phyloP scores from a whole-genome alignment of 2,113 vertebrate genomes.

The Ciconia stormi region DNA sequence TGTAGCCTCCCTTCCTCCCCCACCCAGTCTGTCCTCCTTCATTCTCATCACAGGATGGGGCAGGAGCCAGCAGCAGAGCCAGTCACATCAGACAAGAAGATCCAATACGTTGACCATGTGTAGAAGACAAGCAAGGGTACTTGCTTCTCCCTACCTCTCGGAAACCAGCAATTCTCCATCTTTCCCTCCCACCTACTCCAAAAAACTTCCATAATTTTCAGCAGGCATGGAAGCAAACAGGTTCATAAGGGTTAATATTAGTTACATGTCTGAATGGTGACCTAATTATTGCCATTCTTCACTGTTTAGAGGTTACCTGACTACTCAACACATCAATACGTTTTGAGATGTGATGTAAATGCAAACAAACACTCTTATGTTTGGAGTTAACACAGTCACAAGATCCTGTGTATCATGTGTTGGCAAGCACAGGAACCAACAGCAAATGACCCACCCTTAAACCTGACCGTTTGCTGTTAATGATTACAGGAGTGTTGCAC shows the following conservation, averaged over 20 bases:
- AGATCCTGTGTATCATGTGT: constrained; percentile 27
- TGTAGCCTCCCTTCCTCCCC: not conserved
- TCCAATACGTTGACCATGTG: not conserved
- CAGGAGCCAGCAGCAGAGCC: not conserved
- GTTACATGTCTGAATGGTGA: not conserved
- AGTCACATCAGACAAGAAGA: not conserved
- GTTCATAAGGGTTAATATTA: not conserved
- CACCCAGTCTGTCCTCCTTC: not conserved
- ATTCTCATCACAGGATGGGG: not conserved
- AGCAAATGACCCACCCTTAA: constrained; percentile 61
- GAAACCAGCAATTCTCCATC: not conserved
- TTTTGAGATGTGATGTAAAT: constrained; percentile 9
- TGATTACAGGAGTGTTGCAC: constrained; percentile 29
- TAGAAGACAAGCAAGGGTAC: not conserved
- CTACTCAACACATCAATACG: constrained; percentile 13
- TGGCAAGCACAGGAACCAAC: constrained; percentile 34
- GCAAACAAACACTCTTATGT: constrained; percentile 46
- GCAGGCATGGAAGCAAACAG: not conserved
- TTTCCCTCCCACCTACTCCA: not conserved
- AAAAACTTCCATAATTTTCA: not conserved
- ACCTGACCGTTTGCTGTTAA: constrained; percentile 53
- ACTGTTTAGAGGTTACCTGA: constrained; percentile 26
- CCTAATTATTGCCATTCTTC: constrained; percentile 15
- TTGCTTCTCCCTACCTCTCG: not conserved
- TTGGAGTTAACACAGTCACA: constrained; percentile 57